Conservation (phyloP, 2,888 invertebrate species). For the Phyllotreta cruciferae region DNA sequence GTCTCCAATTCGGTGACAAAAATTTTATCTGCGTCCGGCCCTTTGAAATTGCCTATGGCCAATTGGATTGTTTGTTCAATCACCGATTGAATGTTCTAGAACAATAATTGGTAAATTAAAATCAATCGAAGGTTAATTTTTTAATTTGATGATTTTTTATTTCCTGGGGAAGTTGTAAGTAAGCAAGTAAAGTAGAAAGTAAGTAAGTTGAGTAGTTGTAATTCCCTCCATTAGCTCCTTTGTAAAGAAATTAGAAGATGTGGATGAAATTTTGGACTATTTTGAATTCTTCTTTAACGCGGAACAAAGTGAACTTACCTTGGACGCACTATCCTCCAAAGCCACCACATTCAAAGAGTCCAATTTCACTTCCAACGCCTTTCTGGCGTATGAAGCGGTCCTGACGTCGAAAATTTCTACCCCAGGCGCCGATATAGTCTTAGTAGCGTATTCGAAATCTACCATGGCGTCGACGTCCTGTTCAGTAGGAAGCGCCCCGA, state of each 20-base stretch:
- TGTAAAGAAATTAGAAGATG: neutral
- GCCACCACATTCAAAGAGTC: slow-evolving; percentile 53
- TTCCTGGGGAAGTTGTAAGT: too few relatives aligned
- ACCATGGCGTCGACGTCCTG: slow-evolving; percentile 36
- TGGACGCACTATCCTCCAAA: slow-evolving; percentile 41
- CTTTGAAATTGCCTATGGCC: slow-evolving; percentile 50
- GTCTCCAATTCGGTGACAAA: slow-evolving; percentile 54
- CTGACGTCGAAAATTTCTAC: slow-evolving; percentile 53
- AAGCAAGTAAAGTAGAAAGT: too few relatives aligned
- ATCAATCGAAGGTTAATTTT: too few relatives aligned
- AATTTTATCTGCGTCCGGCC: slow-evolving; percentile 48
- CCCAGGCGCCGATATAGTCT: slow-evolving; percentile 51
- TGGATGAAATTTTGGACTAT: neutral
- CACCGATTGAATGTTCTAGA: slow-evolving; percentile 53
- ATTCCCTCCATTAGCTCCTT: neutral
- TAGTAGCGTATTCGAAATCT: slow-evolving; percentile 53
- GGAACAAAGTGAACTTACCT: slow-evolving; percentile 40
- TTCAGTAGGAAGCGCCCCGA: slow-evolving; percentile 48
- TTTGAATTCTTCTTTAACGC: too few relatives aligned
- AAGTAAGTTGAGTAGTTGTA: too few relatives aligned
- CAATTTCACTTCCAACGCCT: slow-evolving; percentile 46
- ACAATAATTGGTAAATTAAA: too few relatives aligned
- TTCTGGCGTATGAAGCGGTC: slow-evolving; percentile 46
- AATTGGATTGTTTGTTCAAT: slow-evolving; percentile 54
- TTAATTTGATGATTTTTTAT: too few relatives aligned